phyloP scores from a whole-genome alignment of 2,888 invertebrate genomes.

The Plebejus melissa region DNA sequence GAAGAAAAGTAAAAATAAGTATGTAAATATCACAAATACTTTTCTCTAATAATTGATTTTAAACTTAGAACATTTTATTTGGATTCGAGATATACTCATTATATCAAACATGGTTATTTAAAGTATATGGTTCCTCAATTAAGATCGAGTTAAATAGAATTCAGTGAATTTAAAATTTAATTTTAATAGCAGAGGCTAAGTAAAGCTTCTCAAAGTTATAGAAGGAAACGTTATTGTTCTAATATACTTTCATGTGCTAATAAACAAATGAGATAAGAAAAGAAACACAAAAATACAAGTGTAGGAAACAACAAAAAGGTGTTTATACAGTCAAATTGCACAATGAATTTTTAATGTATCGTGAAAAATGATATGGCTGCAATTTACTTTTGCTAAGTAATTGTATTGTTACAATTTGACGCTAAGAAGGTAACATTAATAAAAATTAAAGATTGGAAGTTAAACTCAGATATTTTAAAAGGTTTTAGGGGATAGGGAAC shows the following conservation, averaged over 20 bases:
- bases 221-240: conserved; percentile 14
- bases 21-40: background rate
- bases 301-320: conserved; percentile 47
- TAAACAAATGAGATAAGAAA: conserved; percentile 63
- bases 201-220: conserved; percentile 25
- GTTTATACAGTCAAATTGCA: conserved; percentile 55
- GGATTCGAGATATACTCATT: conserved; percentile 41
- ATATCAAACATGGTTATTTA: conserved; percentile 33
- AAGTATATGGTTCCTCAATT: conserved; percentile 66
- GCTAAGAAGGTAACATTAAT: conserved; percentile 16
- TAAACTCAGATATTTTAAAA: conserved; percentile 42
- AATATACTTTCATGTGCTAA: conserved; percentile 75
- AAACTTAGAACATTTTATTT: conserved; percentile 31
- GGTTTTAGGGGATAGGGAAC: conserved; percentile 61
- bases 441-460: conserved; percentile 42
- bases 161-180: conserved; percentile 37
- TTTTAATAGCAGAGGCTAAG: conserved; percentile 63
- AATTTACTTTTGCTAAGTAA: conserved; percentile 13
- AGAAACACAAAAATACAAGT: conserved; percentile 48
- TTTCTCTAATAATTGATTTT: background rate
- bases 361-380: conserved; percentile 2
- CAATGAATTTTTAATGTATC: conserved; percentile 45
- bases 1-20: background rate
- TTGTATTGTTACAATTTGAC: conserved; percentile 44
- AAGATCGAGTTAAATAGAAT: conserved; percentile 55